Base-by-base conservation (phyloP, 2,113 vertebrate genomes). In the Antechinus stuartii region DNA sequence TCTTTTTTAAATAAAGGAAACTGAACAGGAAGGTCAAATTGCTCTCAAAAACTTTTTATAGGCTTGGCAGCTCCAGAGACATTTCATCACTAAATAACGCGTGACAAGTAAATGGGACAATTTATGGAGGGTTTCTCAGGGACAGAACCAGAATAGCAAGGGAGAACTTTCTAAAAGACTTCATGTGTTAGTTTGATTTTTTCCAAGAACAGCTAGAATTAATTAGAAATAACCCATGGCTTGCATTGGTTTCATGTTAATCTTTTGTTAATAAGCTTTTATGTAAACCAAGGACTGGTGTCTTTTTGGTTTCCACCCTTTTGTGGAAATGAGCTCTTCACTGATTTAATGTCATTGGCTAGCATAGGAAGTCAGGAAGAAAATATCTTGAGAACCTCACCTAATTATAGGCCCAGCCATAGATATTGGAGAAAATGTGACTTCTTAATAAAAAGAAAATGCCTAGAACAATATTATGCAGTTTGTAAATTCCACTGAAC, bases 401-500 rank as follows among this genome's bases (percentile, higher is more conserved):
- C 97, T 98, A 97, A 98, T 98, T 98, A 95, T 93, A 97, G 97
- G 96, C 26, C 2, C 96, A n/a, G 42, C 97, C 98, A 95, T 97
- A 98, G 98, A 98, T 92, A 92, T 97, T 97, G 96, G 97, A 98
- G 97, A 96, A 98, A 98, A 98, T 95, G 97, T 98, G 98, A 92
- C 97, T 98, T 96, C 95, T 98, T 97, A 97, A 98, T 98, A 97
- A 98, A 96, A 98, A 97, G 97, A 98, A 98, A 98, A 98, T 97
- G 96, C 98, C 98, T 98, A 98, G 98, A 98, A 98, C 97, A 98
- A 98, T 98, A 98, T 98, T 98, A 98, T 98, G 97, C 97, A 98
- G 98, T 99, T 98, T 98, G 98, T 98, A 98, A 98, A 99, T 99
- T 99, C 99, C 98, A 98, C 97, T 56, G 97, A 98, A 98, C 98